Percentiles rank a stretch among this genome's conserved stretches.
phyloP scores from a whole-genome alignment of 2,113 vertebrate species.

The Callionymus lyra region DNA sequence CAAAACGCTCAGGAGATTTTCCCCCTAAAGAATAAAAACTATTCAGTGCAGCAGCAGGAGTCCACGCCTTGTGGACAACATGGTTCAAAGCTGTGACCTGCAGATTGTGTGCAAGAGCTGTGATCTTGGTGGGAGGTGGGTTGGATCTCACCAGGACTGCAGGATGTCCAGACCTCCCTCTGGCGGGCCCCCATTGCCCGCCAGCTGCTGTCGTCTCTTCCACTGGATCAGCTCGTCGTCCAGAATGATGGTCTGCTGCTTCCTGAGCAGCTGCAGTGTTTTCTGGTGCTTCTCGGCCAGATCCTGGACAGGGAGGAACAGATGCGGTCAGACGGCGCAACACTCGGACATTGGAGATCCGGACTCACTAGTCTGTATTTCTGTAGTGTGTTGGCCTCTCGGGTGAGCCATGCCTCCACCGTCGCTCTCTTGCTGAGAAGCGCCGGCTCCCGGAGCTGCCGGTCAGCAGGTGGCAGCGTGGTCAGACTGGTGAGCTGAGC shows the following conservation, averaged over 20 bases:
- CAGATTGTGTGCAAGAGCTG: conserved; percentile 13
- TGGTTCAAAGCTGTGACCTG: conserved; percentile 23
- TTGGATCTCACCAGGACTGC: conserved; percentile 76
- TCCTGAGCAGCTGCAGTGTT: conserved; percentile 88
- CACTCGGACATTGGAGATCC: neutral
- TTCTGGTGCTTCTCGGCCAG: conserved; percentile 95
- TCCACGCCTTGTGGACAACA: too few relatives aligned
- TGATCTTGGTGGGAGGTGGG: conserved; percentile 29
- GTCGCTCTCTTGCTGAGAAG: conserved; percentile 76
- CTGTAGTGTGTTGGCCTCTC: conserved; percentile 88
- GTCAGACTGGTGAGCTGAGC: conserved; percentile 86
- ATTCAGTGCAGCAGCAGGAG: too few relatives aligned
- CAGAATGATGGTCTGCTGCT: conserved; percentile 92
- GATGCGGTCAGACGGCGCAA: too few relatives aligned
- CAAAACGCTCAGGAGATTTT: too few relatives aligned
- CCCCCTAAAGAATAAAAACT: too few relatives aligned
- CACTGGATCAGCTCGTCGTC: conserved; percentile 95
- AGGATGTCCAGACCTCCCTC: conserved; percentile 92
- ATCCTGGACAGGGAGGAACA: conserved; percentile 57
- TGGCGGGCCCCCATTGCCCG: conserved; percentile 85
- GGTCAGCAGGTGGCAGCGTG: conserved; percentile 84
- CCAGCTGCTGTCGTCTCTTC: conserved; percentile 95
- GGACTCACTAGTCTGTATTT: conserved; percentile 85
- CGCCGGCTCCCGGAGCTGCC: conserved; percentile 73
- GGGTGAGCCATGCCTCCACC: conserved; percentile 74